Base-by-base conservation (phyloP, 2,888 invertebrate species). In the Linhomoeus sp. region DNA sequence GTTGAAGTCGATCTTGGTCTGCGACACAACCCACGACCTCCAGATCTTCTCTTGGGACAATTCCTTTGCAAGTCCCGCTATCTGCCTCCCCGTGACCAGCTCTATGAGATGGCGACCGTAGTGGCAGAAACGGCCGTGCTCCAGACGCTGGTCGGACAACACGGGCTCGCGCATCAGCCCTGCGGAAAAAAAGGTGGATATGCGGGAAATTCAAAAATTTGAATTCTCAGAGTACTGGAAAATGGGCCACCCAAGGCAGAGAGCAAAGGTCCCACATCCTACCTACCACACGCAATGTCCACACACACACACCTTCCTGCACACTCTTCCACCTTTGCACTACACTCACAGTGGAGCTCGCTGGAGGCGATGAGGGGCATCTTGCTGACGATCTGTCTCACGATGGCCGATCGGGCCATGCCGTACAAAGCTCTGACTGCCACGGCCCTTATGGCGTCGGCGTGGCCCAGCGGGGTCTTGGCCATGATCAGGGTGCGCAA, bases 141-240 rank as follows among this genome's bases (percentile, higher is more conserved):
- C 90, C 54, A 81, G 80, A 0, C 88, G 75, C 67, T 88, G 90
- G 68, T 97, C 94, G 70, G 90, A 88, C 1, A 92, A 73, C 51
- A 97, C 85, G 15, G 94, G 94, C 67, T 92, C 90, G 46, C 85
- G 79, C 84, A 92, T 90, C 47, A 94, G 69, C 53, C 76, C 81
- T 81, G 70, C 7, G 68, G 20, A 42, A 45, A 47, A 41, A 20
- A 44, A 29, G 33, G 45, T n/a, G n/a, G n/a, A n/a, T n/a, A n/a
- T n/a, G n/a, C n/a, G n/a, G n/a, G n/a, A n/a, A n/a, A n/a, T n/a
- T n/a, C n/a, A n/a, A n/a, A n/a, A n/a, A n/a, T n/a, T n/a, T n/a
- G n/a, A n/a, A n/a, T n/a, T n/a, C n/a, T n/a, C n/a, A n/a, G n/a
- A n/a, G n/a, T 5, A 5, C n/a, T 46, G 29, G 17, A 43, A 36